phyloP scores from a whole-genome alignment of 2,888 invertebrate genomes.

The Smittia sp. region DNA sequence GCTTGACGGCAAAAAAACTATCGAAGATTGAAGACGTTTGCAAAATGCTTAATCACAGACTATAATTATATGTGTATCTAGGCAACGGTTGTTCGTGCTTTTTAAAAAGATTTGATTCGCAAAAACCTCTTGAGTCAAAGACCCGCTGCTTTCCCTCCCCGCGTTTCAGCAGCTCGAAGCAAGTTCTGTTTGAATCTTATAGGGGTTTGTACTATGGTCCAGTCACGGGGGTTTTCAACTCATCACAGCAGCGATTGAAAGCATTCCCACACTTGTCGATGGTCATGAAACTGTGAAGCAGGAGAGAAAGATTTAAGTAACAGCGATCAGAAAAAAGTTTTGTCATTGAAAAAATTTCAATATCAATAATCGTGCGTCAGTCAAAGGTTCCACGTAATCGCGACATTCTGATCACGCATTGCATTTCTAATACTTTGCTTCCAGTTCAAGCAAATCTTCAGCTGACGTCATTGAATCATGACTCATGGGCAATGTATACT shows the following conservation, averaged over 20 bases:
- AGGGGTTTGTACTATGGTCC: neutral
- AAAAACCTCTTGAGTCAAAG: neutral
- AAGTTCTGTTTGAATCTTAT: neutral
- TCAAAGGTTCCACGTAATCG: neutral
- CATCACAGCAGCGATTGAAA: neutral
- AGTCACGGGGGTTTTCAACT: neutral
- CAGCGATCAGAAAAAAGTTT: neutral
- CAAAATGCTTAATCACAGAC: neutral
- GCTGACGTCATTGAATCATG: slow-evolving; percentile 5
- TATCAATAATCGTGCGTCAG: too few relatives aligned
- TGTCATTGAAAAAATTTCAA: neutral
- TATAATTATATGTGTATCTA: neutral
- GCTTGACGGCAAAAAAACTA: neutral
- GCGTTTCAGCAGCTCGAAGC: neutral
- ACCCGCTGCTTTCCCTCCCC: neutral
- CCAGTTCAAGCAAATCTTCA: neutral
- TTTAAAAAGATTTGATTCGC: neutral
- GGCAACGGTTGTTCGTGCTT: neutral
- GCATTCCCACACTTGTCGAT: neutral
- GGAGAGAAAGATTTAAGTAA: neutral
- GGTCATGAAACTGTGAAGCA: neutral
- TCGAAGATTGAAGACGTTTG: neutral
- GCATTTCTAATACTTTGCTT: slow-evolving; percentile 1
- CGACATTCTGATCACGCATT: neutral
- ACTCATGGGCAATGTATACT: neutral